Conservation (phyloP, 1,140 invertebrate species). For the Nephotettix cincticeps region DNA sequence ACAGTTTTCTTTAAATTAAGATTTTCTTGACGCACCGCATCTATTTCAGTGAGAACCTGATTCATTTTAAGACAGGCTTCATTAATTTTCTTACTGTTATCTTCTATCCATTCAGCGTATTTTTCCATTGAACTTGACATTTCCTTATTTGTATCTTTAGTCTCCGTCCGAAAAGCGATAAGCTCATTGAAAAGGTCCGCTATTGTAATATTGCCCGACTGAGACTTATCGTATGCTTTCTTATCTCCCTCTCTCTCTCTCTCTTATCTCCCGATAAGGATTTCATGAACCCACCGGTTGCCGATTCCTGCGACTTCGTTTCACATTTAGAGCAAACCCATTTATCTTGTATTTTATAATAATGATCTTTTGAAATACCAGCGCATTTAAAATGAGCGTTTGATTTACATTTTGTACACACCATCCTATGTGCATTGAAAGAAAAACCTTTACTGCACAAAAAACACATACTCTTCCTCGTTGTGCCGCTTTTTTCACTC, state of each 20-base stretch:
- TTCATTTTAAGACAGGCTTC: not conserved
- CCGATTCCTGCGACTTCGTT: not conserved
- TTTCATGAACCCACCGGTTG: not conserved
- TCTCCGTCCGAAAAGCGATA: not conserved
- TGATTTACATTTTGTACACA: not conserved
- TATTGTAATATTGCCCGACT: not conserved
- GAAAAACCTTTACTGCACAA: too few relatives aligned
- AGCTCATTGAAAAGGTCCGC: not conserved
- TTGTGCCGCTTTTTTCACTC: too few relatives aligned
- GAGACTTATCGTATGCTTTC: not conserved
- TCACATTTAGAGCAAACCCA: not conserved
- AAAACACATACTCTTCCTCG: too few relatives aligned
- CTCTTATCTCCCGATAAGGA: not conserved
- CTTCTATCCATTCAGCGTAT: constrained; percentile 3
- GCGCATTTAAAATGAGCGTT: not conserved
- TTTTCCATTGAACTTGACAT: not conserved
- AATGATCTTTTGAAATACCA: not conserved
- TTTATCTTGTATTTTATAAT: not conserved
- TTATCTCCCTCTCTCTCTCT: not conserved
- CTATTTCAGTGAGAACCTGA: not conserved
- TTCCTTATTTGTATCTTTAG: not conserved
- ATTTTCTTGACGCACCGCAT: constrained; percentile 17
- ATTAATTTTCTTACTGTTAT: not conserved
- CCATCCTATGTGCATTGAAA: too few relatives aligned
- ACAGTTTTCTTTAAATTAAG: constrained; percentile 9